Base-by-base conservation (phyloP, 2,888 invertebrate species). In the Pachycephus smyrnensis region DNA sequence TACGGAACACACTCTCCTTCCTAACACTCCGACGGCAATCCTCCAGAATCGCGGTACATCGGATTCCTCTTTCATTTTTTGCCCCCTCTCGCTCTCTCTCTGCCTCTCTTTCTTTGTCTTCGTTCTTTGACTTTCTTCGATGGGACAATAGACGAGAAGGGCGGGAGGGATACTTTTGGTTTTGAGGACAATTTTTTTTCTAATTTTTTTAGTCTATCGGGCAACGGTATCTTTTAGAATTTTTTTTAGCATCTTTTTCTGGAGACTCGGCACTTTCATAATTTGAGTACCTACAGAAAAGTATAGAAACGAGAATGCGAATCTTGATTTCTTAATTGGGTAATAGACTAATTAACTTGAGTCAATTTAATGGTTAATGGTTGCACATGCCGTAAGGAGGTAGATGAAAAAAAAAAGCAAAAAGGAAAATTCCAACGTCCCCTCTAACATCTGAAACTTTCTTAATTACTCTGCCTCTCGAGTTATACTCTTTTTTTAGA, bases 1-100 rank as follows among this genome's bases (percentile, higher is more conserved):
- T 84, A 84, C 84, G 80, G 82, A 79, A 84, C 82, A 77, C 81
- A 84, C 82, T 81, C 81, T 80, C 82, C 81, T 83, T 80, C 83
- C 80, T 78, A 77, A 71, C 71, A n/a, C 31, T 71, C 33, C 33
- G 31, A 15, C 33, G 11, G 31, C 71, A 11, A 31, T 71, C 71
- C 32, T 71, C 71, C 33, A 71, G 40, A 55, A 71, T 71, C 33
- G 32, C 33, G 31, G 32, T 71, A 32, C 71, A 32, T 71, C 71
- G 31, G 31, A 32, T 71, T 71, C 71, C 77, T 75, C 80, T 79
- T 75, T 77, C 79, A 73, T 80, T 73, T 73, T 75, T 33, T 33
- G 33, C 40, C 77, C 36, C 75, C 73, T 31, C 40, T 9, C 73
- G 69, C 37, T 75, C 73, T 40, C 76, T 73, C 78, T 74, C 71